Base-by-base conservation (phyloP, 2,888 invertebrate genomes). In the Polyploca ridens region DNA sequence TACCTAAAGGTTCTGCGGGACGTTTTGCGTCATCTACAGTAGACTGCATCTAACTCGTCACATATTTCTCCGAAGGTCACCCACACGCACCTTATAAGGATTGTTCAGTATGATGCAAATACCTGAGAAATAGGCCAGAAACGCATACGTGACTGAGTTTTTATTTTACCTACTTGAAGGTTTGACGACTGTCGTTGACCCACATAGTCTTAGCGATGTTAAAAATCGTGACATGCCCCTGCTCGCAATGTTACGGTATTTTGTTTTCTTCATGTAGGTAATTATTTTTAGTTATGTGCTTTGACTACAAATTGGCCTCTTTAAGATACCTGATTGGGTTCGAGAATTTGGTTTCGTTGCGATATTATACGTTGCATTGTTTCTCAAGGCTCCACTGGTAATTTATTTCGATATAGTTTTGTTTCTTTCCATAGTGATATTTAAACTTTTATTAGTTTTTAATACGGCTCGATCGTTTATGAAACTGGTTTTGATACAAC, bases 141-240 rank as follows among this genome's bases (percentile, higher is more conserved):
- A 73, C 79, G 77, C 81, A 77, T 75, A 77, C 75, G 84, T 83
- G 82, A 79, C 74, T 65, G 71, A 76, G 69, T 69, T 73, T 77
- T 76, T 74, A 71, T 77, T 78, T 76, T 75, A 64, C 71, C 75
- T 67, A 74, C 74, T 75, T 67, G 78, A 80, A 83, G 79, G 78
- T 75, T 76, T 73, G 68, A 58, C 68, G 68, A 64, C 68, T 79
- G 83, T 81, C 83, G 87, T 86, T 86, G 89, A 84, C 88, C 89
- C 77, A 87, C 76, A 85, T 81, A 77, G 68, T 71, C 71, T 69
- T 76, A 74, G 71, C 71, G 75, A 74, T 76, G 74, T 77, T 78
- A 76, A 79, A 79, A 86, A 77, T 80, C 85, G 84, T 86, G 86
- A 84, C 83, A 83, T 73, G 70, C 70, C 68, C 70, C 62, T 46